Conservation (phyloP, 1,140 invertebrate genomes). For the Diprion similis region DNA sequence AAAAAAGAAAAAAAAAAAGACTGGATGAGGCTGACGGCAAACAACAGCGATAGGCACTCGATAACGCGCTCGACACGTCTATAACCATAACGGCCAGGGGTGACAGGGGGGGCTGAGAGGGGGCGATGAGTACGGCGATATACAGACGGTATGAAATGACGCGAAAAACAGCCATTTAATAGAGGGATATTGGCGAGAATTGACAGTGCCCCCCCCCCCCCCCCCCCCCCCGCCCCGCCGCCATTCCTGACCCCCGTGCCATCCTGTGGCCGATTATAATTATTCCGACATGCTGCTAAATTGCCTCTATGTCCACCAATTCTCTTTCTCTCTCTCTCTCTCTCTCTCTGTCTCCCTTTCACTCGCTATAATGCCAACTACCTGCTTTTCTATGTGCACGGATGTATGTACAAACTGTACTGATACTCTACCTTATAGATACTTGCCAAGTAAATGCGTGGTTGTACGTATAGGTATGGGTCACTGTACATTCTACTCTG, state of each 20-base stretch:
- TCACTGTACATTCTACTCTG: neutral
- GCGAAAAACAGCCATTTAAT: constrained; percentile 45
- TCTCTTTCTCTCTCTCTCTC: neutral
- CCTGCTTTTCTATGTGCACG: constrained; percentile 2
- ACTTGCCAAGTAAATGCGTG: neutral
- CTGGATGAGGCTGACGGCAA: neutral
- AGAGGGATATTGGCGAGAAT: constrained; percentile 40
- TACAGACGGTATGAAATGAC: constrained; percentile 29
- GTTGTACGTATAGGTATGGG: neutral
- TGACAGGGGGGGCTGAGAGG: neutral
- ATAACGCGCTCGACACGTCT: constrained; percentile 1
- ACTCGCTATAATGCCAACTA: constrained; percentile 8
- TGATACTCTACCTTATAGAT: neutral
- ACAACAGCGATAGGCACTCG: constrained; percentile 14
- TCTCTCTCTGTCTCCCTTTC: neutral
- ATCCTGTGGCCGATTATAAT: constrained; percentile 38
- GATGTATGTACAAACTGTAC: neutral
- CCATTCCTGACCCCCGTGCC: constrained; percentile 28
- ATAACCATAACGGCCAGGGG: neutral
- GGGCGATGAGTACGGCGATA: neutral
- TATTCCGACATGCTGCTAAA: constrained; percentile 35
- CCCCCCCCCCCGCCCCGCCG: constrained; percentile 31
- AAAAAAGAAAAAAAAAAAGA: neutral
- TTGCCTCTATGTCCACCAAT: constrained; percentile 24
- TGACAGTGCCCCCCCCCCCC: constrained; percentile 19